Base-by-base conservation (phyloP, 2,888 invertebrate genomes). In the Encarsia formosa region DNA sequence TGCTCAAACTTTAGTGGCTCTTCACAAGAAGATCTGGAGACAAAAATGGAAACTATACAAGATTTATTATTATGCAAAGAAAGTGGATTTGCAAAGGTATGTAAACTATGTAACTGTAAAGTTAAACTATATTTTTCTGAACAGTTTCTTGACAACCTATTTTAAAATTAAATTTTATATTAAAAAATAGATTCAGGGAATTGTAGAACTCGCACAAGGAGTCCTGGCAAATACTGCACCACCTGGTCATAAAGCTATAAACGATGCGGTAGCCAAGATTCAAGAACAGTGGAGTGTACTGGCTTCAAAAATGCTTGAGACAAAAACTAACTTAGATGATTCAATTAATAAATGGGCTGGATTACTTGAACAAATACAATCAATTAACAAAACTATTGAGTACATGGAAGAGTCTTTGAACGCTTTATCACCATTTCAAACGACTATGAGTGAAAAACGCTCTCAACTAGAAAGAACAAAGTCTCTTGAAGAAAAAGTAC, bases 261-360 rank as follows among this genome's bases (percentile, higher is more conserved):
- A 94, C 63, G 85, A 88, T 59, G 83, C 87, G 3, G 76, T 96
- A 5, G 83, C 88, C 1, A 82, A 84, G 52, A 77, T 96, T 39
- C 95, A 96, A 77, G 88, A 90, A 66, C 86, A 91, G 64, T 95
- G 95, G 94, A 92, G 93, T 22, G 81, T 83, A 6, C 77, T 94
- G 42, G 86, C 91, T 3, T 82, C 92, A 1, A 87, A 87, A 69
- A 92, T 96, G 84, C 84, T 91, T 39, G 93, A 95, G 72, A 90
- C 91, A 0, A 94, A 95, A 74, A 83, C 88, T 2, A 82, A 87
- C 62, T 75, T 94, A 13, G 93, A 93, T 68, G 92, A 92, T 64
- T 88, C 90, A 1, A 87, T 95, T 15, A 88, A 90, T 22, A 89
- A 90, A 76, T 94, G 93, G 93, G 86, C 92, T 52, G 91, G 90